Base-by-base conservation (phyloP, 2,113 vertebrate genomes). In the Lathamus discolor region DNA sequence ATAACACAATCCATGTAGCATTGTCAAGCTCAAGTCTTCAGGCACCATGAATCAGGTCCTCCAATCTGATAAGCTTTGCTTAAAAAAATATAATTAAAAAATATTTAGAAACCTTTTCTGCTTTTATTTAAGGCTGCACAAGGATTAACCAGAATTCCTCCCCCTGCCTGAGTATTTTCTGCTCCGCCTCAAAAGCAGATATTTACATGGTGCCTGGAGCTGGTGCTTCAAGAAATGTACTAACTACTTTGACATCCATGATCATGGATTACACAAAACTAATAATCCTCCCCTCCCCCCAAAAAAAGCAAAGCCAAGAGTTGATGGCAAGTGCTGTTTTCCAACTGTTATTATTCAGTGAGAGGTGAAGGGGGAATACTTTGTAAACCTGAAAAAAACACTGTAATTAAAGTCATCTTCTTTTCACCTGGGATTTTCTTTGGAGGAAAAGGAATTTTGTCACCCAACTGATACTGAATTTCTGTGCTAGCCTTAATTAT, bases 401-500 rank as follows among this genome's bases (percentile, higher is more conserved):
- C 17, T 3, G 1, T 92, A 90, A 97, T 96, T 95, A 95, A 90
- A 83, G 81, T 62, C 41, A 79, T 66, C 69, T 79, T 82, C 13
- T 68, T 93, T 90, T 73, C 91, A 86, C 35, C n/a, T 35, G 92
- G 88, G 83, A 87, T 91, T 91, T 91, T 83, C 88, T 86, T 70
- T 68, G 55, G 77, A 77, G 68, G 25, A 46, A 86, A 92, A 92
- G 90, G 93, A 92, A 92, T 94, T 92, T 66, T 79, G 74, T 79
- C 83, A 95, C 88, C 91, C 77, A 96, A 75, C 57, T 76, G 83
- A 57, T 83, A 57, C 72, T 29, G 72, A 75, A 86, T 86, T 90
- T 84, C 93, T 86, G 29, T 29, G 29, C 20, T 84, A 78, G 73
- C 64, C 61, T 82, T 88, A 92, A 92, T 93, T 90, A 92, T 81